These are phyloP conservation scores for Manis crassicaudata DNA, from an alignment of 2,797 vertebrate species.

Conservation along the genomic window DNA sequence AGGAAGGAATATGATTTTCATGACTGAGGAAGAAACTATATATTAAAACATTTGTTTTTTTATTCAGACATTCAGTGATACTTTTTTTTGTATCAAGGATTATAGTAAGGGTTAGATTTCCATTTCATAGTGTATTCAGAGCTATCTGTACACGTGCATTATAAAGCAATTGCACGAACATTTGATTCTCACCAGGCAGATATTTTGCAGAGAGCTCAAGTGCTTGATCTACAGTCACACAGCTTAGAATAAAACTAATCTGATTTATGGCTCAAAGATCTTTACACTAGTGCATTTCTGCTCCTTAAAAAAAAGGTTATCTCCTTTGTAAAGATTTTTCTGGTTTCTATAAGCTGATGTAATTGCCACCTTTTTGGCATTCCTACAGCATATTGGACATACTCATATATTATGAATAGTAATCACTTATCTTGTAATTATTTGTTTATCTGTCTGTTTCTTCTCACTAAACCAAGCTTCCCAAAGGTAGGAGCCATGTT, in stretches of 20 bases:
- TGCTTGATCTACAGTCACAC: neutral
- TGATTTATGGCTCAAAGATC: neutral
- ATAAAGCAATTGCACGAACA: neutral
- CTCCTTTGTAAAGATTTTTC: neutral
- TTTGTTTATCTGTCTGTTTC: slow-evolving; percentile 8
- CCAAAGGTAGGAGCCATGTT: neutral
- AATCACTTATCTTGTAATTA: neutral
- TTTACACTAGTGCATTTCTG: neutral
- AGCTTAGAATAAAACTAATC: neutral
- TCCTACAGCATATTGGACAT: neutral
- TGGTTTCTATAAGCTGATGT: slow-evolving; percentile 33
- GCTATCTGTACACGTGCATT: neutral
- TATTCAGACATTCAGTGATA: neutral
- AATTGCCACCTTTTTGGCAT: neutral
- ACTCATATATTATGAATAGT: neutral
- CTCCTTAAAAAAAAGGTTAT: neutral
- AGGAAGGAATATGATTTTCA: neutral
- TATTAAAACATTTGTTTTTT: slow-evolving; percentile 24
- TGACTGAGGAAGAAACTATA: neutral
- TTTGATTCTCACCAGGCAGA: neutral
- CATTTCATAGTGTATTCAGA: neutral
- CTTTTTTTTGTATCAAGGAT: neutral
- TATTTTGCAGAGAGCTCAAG: neutral
- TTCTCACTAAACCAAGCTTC: neutral
- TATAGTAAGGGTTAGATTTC: too few relatives aligned